Percentiles rank a stretch among this genome's conserved stretches.
Evolutionary conservation across 2,113 vertebrate genomes (phyloP).

Genomic region (Zosterops japonicus): DNA sequence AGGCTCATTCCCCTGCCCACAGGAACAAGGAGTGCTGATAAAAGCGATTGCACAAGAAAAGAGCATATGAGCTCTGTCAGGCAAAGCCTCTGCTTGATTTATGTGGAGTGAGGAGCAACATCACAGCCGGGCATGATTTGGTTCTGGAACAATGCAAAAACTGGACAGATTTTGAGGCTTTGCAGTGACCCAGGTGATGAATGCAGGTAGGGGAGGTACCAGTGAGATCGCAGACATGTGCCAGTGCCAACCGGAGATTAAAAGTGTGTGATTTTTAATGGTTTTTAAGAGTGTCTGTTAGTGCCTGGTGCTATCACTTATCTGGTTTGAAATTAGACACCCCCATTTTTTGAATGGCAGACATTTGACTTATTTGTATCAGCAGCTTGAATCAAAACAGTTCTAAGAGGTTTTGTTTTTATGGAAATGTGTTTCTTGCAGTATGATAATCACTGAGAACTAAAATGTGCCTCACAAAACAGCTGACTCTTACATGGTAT

Average conservation of each 20-base stretch:
- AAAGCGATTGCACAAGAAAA: slow-evolving; percentile 1
- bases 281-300: background rate
- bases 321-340: background rate
- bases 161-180: background rate
- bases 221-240: background rate
- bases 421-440: background rate
- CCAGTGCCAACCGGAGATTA: background rate
- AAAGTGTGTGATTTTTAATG: background rate
- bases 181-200: background rate
- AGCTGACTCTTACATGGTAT: background rate
- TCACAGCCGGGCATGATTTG: background rate
- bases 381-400: background rate
- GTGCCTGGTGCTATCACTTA: background rate
- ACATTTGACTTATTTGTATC: background rate
- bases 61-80: background rate
- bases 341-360: background rate
- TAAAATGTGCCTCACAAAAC: background rate
- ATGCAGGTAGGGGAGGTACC: background rate
- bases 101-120: background rate
- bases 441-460: background rate
- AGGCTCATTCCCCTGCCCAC: background rate
- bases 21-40: slow-evolving; percentile 7
- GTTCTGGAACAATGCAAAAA: background rate
- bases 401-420: background rate
- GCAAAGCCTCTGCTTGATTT: slow-evolving; percentile 19